These are phyloP conservation scores for Campaea margaritaria DNA, from an alignment of 2,888 invertebrate genomes.

Conservation along the genomic window DNA sequence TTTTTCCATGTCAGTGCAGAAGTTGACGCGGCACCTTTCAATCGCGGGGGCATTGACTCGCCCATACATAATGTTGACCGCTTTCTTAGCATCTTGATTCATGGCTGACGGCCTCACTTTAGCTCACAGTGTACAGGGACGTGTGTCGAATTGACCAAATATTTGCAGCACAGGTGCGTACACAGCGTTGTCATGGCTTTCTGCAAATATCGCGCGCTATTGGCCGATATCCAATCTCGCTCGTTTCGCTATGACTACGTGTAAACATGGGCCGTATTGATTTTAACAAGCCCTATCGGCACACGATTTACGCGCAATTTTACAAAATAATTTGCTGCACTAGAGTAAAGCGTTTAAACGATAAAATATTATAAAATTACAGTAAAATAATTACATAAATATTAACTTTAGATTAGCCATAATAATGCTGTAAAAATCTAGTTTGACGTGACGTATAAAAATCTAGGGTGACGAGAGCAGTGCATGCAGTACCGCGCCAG, in stretches of 20 bases:
- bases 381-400: not conserved
- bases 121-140: constrained; percentile 40
- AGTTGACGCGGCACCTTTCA: constrained; percentile 80
- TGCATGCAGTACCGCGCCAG: too few relatives aligned
- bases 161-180: constrained; percentile 60
- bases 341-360: too few relatives aligned
- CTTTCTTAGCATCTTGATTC: constrained; percentile 70
- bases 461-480: too few relatives aligned
- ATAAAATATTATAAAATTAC: too few relatives aligned
- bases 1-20: constrained; percentile 67
- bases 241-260: constrained; percentile 72
- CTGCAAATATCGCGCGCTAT: constrained; percentile 60
- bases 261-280: constrained; percentile 68
- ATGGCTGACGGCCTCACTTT: constrained; percentile 44
- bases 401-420: not conserved
- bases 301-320: constrained; percentile 9
- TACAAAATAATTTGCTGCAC: constrained; percentile 3
- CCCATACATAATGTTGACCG: constrained; percentile 74
- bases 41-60: constrained; percentile 68
- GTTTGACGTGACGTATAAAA: too few relatives aligned
- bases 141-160: constrained; percentile 58
- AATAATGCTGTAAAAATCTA: too few relatives aligned
- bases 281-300: constrained; percentile 59
- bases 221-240: constrained; percentile 62
- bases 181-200: constrained; percentile 63